Evolutionary conservation across 2,888 invertebrate species (phyloP).

Genomic region (Thalpophila matura): DNA sequence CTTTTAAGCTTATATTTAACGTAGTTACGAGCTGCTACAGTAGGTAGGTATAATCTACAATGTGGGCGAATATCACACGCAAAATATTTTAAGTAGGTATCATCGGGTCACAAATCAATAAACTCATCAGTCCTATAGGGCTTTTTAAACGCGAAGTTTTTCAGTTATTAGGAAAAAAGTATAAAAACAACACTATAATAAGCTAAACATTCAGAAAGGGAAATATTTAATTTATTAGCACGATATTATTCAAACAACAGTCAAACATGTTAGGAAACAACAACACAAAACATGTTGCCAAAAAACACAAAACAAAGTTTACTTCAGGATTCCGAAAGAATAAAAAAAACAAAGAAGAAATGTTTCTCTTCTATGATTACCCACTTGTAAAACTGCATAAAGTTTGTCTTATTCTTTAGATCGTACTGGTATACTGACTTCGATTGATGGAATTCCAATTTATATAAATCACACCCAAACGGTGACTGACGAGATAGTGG

Average conservation of each 20-base stretch:
- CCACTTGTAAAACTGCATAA: constrained; percentile 34
- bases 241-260: not conserved
- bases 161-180: constrained; percentile 7
- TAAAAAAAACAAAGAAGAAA: not conserved
- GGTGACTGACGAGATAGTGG: constrained; percentile 70
- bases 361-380: constrained; percentile 30
- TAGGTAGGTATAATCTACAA: no score
- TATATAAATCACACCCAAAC: constrained; percentile 79
- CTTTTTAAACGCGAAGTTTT: no score
- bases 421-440: constrained; percentile 61
- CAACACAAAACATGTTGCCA: no score
- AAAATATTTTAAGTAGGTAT: no score
- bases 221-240: not conserved
- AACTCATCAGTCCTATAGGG: no score
- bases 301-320: not conserved
- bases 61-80: no score
- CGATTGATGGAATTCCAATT: constrained; percentile 55
- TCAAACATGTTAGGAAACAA: no score
- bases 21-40: no score
- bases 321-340: not conserved
- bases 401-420: constrained; percentile 47
- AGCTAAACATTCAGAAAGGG: not conserved
- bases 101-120: no score
- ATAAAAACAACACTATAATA: constrained; percentile 17
- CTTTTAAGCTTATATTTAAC: no score